These are phyloP conservation scores for Glyphotaelius pellucidus DNA, from an alignment of 2,888 invertebrate species.

Conservation along the genomic window DNA sequence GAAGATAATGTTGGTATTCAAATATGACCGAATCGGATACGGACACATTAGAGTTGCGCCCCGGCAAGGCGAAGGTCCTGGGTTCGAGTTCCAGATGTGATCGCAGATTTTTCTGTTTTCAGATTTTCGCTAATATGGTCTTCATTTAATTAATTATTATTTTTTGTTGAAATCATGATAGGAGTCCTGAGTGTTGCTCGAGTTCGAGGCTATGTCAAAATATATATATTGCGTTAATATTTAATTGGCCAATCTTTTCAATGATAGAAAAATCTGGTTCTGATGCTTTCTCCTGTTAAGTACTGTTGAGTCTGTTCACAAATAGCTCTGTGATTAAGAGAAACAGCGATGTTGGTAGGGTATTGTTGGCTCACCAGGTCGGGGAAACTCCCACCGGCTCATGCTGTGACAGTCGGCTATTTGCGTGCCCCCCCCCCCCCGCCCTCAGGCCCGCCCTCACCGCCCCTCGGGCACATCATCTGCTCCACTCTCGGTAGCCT, in stretches of 20 bases:
- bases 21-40: too few species aligned
- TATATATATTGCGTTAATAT: not conserved
- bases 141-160: too few species aligned
- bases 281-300: not conserved
- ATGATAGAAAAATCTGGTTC: not conserved
- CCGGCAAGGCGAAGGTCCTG: too few species aligned
- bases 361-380: slow-evolving; percentile 22
- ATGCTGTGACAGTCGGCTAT: slow-evolving; percentile 28
- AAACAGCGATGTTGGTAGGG: not conserved
- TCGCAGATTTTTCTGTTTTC: too few species aligned
- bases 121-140: too few species aligned
- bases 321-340: not conserved
- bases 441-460: not conserved
- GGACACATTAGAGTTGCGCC: too few species aligned
- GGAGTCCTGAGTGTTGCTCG: too few species aligned
- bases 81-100: too few species aligned
- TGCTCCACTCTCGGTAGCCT: not conserved
- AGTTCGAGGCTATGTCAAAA: not conserved
- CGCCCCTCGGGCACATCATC: slow-evolving; percentile 9
- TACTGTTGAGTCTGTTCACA: not conserved
- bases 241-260: not conserved
- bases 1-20: too few species aligned
- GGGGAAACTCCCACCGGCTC: slow-evolving; percentile 26
- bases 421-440: slow-evolving; percentile 28
- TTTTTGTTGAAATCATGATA: too few species aligned